Evolutionary conservation across 37 sponge, comb jelly and placozoan species (phyloP), one percentile per base, ranked within the genome.

Genomic region (Petrosia ficiformis): DNA sequence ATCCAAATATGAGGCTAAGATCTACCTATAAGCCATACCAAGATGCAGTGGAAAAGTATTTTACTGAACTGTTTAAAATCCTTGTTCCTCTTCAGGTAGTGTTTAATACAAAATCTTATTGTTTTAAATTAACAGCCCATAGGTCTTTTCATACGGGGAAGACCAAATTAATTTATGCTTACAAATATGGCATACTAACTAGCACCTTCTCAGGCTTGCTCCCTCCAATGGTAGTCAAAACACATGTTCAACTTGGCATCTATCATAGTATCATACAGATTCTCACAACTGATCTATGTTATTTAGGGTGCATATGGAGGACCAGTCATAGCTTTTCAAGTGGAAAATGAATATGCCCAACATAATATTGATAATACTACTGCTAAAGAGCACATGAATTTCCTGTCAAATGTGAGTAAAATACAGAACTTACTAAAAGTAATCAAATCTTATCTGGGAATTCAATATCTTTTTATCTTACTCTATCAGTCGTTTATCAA

Each of bases 271-370:
- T n/a, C n/a, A n/a, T n/a, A n/a, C n/a, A n/a, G n/a, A n/a, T n/a
- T n/a, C n/a, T n/a, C n/a, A n/a, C n/a, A n/a, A n/a, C n/a, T n/a
- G n/a, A n/a, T n/a, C 38, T 33, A 11, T 42, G 11, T 14, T 70
- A 33, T 70, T 11, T 14, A 83, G 59, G 79, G 74, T 8, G 4
- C 76, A 24, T 58, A 81, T 40, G 96, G 96, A 0, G 96, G 96
- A 0, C 92, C 96, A 14, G 85, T 95, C 79, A 95, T 95, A 39
- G 96, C 89, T 1, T 82, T 95, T 68, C 96, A 95, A 60, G 54
- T 91, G 1, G 96, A 95, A 75, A 93, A 93, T 48, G 93, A 93
- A 65, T 88, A 73, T 54, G 79, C 67, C 31, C 44, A 36, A 16
- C 33, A 42, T 6, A 74, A 52, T 25, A 28, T 59, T 14, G 21